These are phyloP conservation scores for Neria commutata DNA, from an alignment of 2,888 invertebrate genomes.

Conservation along the genomic window DNA sequence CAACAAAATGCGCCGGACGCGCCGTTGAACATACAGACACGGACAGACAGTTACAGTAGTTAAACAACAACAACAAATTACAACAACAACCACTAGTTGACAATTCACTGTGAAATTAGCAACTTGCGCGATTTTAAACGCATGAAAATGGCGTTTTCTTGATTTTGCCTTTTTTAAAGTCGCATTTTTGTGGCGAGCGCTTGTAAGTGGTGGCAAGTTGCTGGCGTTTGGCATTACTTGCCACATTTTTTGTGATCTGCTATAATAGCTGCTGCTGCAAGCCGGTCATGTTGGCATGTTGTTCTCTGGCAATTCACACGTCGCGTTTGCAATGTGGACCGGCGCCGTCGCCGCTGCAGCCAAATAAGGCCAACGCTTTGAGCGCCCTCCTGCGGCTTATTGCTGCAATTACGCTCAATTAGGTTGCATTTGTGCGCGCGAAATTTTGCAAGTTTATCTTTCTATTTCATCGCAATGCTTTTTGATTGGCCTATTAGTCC, in stretches of 20 bases:
- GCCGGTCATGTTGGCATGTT: not conserved
- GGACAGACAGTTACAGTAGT: too few relatives aligned
- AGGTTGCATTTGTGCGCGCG: not conserved
- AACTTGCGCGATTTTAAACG: conserved; percentile 7
- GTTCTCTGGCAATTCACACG: conserved; percentile 1
- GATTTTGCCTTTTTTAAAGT: not conserved
- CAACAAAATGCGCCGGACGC: too few relatives aligned
- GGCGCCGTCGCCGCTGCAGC: conserved; percentile 31
- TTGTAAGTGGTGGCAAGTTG: conserved; percentile 1
- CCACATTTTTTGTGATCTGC: not conserved
- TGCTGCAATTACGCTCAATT: conserved; percentile 2
- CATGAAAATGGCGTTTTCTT: too few relatives aligned
- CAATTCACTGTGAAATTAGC: conserved; percentile 11
- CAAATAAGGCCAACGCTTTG: not conserved
- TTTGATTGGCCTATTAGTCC: too few relatives aligned
- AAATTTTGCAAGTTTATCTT: too few relatives aligned
- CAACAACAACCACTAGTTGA: conserved; percentile 6
- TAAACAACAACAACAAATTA: not conserved
- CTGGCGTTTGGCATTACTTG: not conserved
- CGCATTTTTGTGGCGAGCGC: conserved; percentile 5
- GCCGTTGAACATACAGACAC: too few relatives aligned
- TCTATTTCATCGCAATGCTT: too few relatives aligned
- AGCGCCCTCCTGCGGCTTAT: not conserved
- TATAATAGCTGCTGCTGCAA: not conserved
- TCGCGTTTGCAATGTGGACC: not conserved